A percentile compares a stretch with the other conserved stretches of the same genome.
Conservation (phyloP, 1,140 invertebrate species). For the Phthorimaea operculella region DNA sequence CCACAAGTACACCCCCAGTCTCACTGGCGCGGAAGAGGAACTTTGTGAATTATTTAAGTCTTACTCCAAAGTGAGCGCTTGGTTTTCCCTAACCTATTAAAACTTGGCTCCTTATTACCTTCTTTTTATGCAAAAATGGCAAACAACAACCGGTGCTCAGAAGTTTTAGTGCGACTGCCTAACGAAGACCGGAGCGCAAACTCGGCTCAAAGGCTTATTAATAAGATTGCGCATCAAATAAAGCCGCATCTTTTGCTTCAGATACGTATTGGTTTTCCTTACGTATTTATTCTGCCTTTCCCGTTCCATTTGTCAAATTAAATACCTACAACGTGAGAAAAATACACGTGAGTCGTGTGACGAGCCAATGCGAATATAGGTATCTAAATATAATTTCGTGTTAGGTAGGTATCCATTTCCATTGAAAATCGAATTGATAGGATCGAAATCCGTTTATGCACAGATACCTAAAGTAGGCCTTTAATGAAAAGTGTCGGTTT, state of each 20-base stretch:
- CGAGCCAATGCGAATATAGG: background rate
- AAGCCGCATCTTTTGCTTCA: too few relatives aligned
- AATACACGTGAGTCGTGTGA: background rate
- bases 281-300: too few relatives aligned
- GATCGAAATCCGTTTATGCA: background rate
- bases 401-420: background rate
- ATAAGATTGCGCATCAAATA: too few relatives aligned
- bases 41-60: slow-evolving; percentile 12
- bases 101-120: background rate
- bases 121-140: slow-evolving; percentile 1
- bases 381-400: too few relatives aligned
- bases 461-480: background rate
- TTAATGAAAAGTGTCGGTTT: slow-evolving; percentile 9
- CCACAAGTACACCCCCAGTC: slow-evolving; percentile 5
- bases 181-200: too few relatives aligned
- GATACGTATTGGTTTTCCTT: too few relatives aligned
- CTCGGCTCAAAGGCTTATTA: too few relatives aligned
- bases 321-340: background rate
- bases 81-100: slow-evolving; percentile 4
- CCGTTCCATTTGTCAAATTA: too few relatives aligned
- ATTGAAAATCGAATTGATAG: background rate
- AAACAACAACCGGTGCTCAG: background rate
- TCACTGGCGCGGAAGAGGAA: slow-evolving; percentile 6
- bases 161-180: background rate
- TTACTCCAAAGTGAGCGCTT: background rate